Evolutionary conservation across 2,888 invertebrate genomes (phyloP), one percentile per base, ranked within the genome.

Genomic region (Acrobasis repandana): DNA sequence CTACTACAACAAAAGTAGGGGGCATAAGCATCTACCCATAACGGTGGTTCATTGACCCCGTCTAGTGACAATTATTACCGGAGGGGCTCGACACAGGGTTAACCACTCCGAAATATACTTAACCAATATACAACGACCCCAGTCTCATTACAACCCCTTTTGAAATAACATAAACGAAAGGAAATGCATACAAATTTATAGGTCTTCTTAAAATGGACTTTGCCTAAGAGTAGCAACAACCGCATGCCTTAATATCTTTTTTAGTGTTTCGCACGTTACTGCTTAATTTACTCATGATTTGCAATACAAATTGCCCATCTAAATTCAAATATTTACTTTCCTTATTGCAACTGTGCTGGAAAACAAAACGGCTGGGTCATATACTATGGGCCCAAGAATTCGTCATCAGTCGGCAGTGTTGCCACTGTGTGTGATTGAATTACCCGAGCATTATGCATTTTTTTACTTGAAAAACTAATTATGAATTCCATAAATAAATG

Each of bases 1-100:
- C 16, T 36, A 36, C 36, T 52, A 52, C 36, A 1, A 38, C 52
- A 54, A 54, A 54, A 20, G 52, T 18, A 16, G 18, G n/a, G 54
- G 18, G 38, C 43, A 28, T 5, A 20, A 54, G 38, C 14, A 18
- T 65, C 69, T 68, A 63, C 56, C 60, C 65, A 72, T 69, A 70
- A 67, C 76, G 72, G 74, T 75, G 74, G 86, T 81, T 83, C 85
- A 80, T 77, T 83, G 82, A 76, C 73, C 81, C 73, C 77, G 73
- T 67, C 73, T 62, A 71, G 75, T 75, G 79, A 81, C 80, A 79
- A 83, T 84, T 83, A 83, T 84, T 82, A 82, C 76, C 70, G 69
- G 71, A 75, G 79, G 85, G 80, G 77, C 64, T 71, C 73, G 74
- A 75, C 81, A 72, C 76, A 70, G 70, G 67, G 67, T 67, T 75